phyloP scores from a whole-genome alignment of 2,888 invertebrate species.

The Catonia carolina region DNA sequence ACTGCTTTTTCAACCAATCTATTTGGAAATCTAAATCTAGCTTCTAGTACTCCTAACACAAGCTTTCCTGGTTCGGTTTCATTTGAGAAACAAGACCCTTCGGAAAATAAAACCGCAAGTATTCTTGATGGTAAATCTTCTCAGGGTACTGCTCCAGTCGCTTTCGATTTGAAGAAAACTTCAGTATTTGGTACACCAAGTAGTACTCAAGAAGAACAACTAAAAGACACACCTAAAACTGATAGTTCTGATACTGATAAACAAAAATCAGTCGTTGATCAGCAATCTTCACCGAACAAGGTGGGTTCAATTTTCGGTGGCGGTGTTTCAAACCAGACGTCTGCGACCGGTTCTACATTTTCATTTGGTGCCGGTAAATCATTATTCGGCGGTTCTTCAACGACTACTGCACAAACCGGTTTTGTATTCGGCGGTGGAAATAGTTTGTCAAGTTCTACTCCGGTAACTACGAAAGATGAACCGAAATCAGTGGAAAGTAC shows the following conservation, averaged over 20 bases:
- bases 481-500: too few relatives aligned
- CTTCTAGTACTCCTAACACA: constrained; percentile 3
- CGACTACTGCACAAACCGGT: constrained; percentile 13
- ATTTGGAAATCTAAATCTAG: neutral
- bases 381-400: constrained; percentile 14
- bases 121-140: too few relatives aligned
- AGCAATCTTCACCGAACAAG: neutral
- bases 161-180: too few relatives aligned
- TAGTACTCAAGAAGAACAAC: neutral
- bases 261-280: neutral
- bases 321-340: neutral
- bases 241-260: neutral
- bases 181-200: constrained; percentile 3
- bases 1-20: too few relatives aligned
- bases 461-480: constrained; percentile 19
- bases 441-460: constrained; percentile 7
- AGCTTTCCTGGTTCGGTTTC: constrained; percentile 17
- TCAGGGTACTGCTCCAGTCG: too few relatives aligned
- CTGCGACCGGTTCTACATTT: neutral
- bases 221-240: constrained; percentile 1
- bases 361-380: neutral
- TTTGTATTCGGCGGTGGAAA: constrained; percentile 18
- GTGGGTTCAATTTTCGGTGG: constrained; percentile 29
- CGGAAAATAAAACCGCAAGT: neutral
- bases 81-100: neutral